Evolutionary conservation across 2,113 vertebrate genomes (phyloP).

Genomic region (Neomonachus schauinslandi): DNA sequence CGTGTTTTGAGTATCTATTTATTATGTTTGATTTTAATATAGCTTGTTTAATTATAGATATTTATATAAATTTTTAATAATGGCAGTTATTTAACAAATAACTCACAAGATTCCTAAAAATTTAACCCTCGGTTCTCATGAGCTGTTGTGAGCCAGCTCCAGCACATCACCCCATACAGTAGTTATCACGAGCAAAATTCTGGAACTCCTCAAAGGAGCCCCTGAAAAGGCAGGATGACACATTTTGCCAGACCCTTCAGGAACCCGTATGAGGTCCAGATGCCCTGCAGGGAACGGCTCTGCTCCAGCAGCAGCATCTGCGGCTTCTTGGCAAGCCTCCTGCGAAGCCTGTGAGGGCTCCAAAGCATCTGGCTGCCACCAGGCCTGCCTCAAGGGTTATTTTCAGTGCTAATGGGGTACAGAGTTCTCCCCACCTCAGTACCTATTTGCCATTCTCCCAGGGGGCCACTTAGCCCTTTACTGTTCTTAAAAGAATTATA

Average conservation of each 20-base stretch:
- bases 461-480: neutral
- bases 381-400: neutral
- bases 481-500: neutral
- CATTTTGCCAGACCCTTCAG: neutral
- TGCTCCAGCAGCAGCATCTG: neutral
- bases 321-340: neutral
- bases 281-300: neutral
- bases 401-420: neutral
- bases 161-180: neutral
- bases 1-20: neutral
- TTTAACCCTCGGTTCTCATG: neutral
- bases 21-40: conserved; percentile 31
- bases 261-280: neutral
- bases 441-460: neutral
- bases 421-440: neutral
- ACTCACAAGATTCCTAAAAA: neutral
- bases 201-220: neutral
- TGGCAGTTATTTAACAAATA: conserved; percentile 37
- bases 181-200: neutral
- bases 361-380: neutral
- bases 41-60: neutral
- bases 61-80: conserved; percentile 48
- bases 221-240: neutral
- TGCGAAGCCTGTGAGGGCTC: rapidly evolving
- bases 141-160: neutral